Conservation (phyloP, 2,888 invertebrate species). For the Polyommatus iphigenia region DNA sequence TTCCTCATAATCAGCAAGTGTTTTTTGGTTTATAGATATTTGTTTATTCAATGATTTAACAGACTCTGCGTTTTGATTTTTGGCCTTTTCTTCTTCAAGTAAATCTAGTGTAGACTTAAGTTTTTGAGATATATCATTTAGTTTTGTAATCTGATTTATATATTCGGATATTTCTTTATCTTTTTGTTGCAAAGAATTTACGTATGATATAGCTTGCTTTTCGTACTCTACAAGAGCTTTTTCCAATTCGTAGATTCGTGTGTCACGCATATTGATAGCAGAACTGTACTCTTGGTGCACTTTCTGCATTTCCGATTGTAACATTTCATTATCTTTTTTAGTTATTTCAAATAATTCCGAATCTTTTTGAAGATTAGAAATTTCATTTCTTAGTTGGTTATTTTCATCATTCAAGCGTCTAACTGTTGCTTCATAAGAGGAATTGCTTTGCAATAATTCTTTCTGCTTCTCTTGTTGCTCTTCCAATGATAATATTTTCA, state of each 20-base stretch:
- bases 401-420: constrained; percentile 68
- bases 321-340: constrained; percentile 54
- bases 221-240: constrained; percentile 72
- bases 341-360: constrained; percentile 53
- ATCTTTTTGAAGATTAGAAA: constrained; percentile 56
- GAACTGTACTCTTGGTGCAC: constrained; percentile 62
- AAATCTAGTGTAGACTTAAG: constrained; percentile 72
- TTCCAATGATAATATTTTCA: constrained; percentile 75
- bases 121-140: constrained; percentile 76
- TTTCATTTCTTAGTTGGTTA: constrained; percentile 60
- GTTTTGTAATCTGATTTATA: constrained; percentile 76
- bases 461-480: constrained; percentile 72
- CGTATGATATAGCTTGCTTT: constrained; percentile 68
- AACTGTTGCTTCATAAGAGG: constrained; percentile 65
- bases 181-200: constrained; percentile 68
- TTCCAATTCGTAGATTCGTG: constrained; percentile 74
- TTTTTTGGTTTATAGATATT: constrained; percentile 68
- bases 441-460: constrained; percentile 58
- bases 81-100: constrained; percentile 72
- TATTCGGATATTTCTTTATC: constrained; percentile 73
- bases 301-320: constrained; percentile 63
- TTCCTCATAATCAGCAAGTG: constrained; percentile 64
- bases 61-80: constrained; percentile 74
- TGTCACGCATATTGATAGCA: constrained; percentile 65
- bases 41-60: constrained; percentile 78